Evolutionary conservation across 2,797 vertebrate genomes (phyloP), one percentile per base, ranked within the genome.

Genomic region (Onychomys arenicola): DNA sequence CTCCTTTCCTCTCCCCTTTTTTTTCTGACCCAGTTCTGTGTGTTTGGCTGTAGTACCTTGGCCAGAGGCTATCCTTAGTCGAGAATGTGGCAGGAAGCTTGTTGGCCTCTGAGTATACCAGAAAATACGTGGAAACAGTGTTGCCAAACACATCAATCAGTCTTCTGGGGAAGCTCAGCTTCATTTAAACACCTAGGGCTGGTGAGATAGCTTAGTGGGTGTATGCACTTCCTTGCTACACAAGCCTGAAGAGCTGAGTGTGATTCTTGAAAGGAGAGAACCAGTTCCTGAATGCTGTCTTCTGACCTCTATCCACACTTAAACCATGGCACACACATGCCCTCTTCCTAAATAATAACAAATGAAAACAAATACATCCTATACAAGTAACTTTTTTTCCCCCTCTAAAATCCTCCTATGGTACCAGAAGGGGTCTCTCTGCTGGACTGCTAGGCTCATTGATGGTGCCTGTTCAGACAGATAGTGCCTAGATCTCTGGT

Each of bases 21-120:
- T 78, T n/a, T 61, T 71, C 90, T 87, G 95, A 96, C 59, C 85
- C 40, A 57, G 1, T 94, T 96, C 69, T 78, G 17, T 76, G 63
- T 63, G 52, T 90, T 89, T 96, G 85, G 40, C 76, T 80, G n/a
- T n/a, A 73, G 73, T 32, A 19, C 63, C 85, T 83, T 80, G 87
- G 43, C 88, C 49, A 73, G 73, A 34, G 67, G 61, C 77, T 57
- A 21, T 88, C 92, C 16, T 83, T 49, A 21, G 19, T 19, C 37
- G 76, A 73, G 87, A 95, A 40, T 55, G 25, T 7, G 67, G 32
- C 43, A 23, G 84, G 71, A 57, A 8, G 11, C 49, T 69, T 77
- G 86, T 55, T 65, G 61, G 40, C 27, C 2, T 19, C 52, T 11
- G 23, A 52, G 17, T 34, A 46, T 10, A n/a, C 65, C 40, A 86